Evolutionary conservation across 2,888 invertebrate genomes (phyloP), one percentile per base, ranked within the genome.

Genomic region (Drosophila rellima): DNA sequence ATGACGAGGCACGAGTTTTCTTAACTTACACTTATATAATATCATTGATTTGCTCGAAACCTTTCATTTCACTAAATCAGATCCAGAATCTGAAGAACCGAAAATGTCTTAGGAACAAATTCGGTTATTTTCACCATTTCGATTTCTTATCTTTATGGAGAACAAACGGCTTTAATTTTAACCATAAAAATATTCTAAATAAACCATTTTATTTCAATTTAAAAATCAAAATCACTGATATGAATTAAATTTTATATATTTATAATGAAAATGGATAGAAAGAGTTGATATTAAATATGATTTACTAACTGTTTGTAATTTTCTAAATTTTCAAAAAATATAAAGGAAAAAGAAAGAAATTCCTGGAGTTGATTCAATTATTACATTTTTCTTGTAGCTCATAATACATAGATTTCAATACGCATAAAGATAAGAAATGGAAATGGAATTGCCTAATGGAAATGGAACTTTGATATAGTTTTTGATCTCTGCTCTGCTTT

Each of bases 1-100:
- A 56, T 70, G 54, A 57, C 84, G 84, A 82, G 82, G 82, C 89
- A 82, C 89, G 52, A 76, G 80, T 73, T 80, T 61, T 42, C 64
- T 88, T 76, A 79, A 40, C 35, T 59, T 79, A 70, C 15, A 45
- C 64, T 68, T 80, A 75, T 35, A 40, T 40, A 66, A 67, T 71
- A 82, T 74, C 65, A 78, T 67, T 60, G 33, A 59, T 68, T 65
- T 63, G 60, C 56, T 72, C 51, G 65, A 75, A 51, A 74, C 56
- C 70, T 31, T 47, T 47, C 0, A 39, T 29, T 47, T 47, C 0
- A 39, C 29, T 51, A 62, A 10, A 47, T 31, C 39, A 56, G 29
- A 29, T 20, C 31, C 6, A 11, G 11, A 40, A 18, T 18, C 2
- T 13, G 13, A 2, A 40, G 13, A 13, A 13, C 42, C 20, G 20